phyloP scores from a whole-genome alignment of 2,888 invertebrate species.

The Andrena dorsata region DNA sequence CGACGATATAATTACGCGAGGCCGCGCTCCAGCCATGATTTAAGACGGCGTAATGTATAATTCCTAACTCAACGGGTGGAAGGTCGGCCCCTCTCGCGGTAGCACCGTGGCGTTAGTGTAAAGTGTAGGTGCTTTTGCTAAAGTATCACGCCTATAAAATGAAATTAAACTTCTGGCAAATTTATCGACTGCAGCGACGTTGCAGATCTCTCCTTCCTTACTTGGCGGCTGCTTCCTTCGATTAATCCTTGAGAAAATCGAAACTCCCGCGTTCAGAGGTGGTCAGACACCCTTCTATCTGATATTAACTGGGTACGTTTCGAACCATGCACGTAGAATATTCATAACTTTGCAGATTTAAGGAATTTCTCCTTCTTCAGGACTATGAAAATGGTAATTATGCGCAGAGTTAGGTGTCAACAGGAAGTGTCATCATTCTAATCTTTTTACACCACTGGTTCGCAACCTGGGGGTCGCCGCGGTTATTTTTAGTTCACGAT shows the following conservation, averaged over 20 bases:
- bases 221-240: conserved; percentile 19
- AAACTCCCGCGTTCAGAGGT: conserved; percentile 10
- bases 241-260: conserved; percentile 47
- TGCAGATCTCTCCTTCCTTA: conserved; percentile 43
- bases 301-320: too few species aligned
- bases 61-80: conserved; percentile 69
- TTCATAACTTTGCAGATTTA: too few species aligned
- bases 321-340: too few species aligned
- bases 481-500: too few species aligned
- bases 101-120: conserved; percentile 76
- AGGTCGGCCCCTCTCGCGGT: conserved; percentile 50
- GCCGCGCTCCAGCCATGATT: conserved; percentile 74
- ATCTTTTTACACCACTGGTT: too few species aligned
- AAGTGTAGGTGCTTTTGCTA: conserved; percentile 79
- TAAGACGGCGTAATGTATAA: conserved; percentile 75
- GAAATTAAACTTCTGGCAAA: conserved; percentile 81
- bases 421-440: too few species aligned
- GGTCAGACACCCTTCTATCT: too few species aligned
- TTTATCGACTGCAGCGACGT: conserved; percentile 75
- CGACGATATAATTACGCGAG: conserved; percentile 77
- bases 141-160: conserved; percentile 82
- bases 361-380: too few species aligned
- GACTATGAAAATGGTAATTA: too few species aligned
- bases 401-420: too few species aligned
- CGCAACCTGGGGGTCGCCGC: too few species aligned